Conservation (phyloP, 2,113 vertebrate genomes). For the Cyphomyrus plagiostoma region DNA sequence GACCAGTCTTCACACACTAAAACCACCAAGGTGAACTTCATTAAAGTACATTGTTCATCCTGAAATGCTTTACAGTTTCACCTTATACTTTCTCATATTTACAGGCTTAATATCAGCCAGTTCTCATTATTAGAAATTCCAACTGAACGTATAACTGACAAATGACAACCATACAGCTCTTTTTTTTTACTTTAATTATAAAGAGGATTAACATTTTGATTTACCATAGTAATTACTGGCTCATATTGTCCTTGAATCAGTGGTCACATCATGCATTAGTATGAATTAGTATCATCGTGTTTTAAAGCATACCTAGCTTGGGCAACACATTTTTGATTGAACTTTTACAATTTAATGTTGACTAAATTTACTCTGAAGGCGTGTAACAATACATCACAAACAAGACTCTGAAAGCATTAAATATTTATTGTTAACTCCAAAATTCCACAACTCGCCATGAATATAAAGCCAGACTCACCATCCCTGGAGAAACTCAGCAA, state of each 20-base stretch:
- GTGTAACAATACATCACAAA: not conserved
- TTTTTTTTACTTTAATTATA: not conserved
- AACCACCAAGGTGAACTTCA: not conserved
- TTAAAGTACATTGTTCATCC: not conserved
- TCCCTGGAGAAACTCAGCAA: not conserved
- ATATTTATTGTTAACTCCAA: not conserved
- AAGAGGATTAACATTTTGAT: not conserved
- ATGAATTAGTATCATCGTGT: not conserved
- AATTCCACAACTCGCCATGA: not conserved
- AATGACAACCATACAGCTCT: not conserved
- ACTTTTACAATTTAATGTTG: not conserved
- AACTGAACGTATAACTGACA: not conserved
- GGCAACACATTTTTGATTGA: not conserved
- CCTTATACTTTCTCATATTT: not conserved
- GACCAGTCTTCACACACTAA: not conserved
- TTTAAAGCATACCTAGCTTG: not conserved
- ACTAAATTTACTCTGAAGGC: not conserved
- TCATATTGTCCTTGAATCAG: not conserved
- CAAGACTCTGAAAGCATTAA: not conserved
- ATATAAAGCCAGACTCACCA: constrained; percentile 16
- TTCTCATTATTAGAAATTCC: not conserved
- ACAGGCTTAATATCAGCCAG: not conserved
- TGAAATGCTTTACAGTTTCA: not conserved
- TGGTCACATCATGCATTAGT: not conserved
- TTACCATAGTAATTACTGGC: not conserved